Base-by-base conservation (phyloP, 2,888 invertebrate genomes). In the Parnassius glacialis region DNA sequence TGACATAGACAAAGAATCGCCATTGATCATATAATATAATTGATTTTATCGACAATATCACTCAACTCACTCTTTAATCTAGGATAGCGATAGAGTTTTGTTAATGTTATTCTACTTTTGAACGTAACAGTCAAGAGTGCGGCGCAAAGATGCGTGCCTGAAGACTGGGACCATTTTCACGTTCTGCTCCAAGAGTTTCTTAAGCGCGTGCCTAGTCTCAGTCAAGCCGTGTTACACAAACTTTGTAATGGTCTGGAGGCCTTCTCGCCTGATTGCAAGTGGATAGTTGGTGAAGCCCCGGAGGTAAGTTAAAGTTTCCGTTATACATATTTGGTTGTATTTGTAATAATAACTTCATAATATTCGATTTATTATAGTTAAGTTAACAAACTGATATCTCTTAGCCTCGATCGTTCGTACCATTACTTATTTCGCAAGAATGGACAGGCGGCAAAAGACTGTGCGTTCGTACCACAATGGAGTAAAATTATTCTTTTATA, bases 141-240 rank as follows among this genome's bases (percentile, higher is more conserved):
- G 61, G 84, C 93, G 25, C 94, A 95, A 54, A 92, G 96, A 11
- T 93, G 94, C 74, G 92, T 96, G 45, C 94, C 95, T 0, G 96
- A 97, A 75, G 98, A 99, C 85, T 99, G 99, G 99, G 99, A 99
- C 84, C 97, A 98, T 76, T 99, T 99, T 85, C 97, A 98, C 78
- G 93, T 96, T 52, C 88, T 98, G 52, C 92, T 99, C 43, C 96
- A 97, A 70, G 95, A 97, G 78, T 92, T 98, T 71, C 88, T 99
- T 50, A 94, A 95, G 68, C 93, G 99, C 34, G 94, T 98, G 64
- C 99, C 99, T 0, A 85, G 92, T 54, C 92, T 99, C 57, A 94
- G 93, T 42, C 92, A 94, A 53, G 96, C 96, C 0, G 92, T 94
- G 10, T 92, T 98, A 13, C 95, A 97, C 71, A 94, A 95, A 67